phyloP scores from a whole-genome alignment of 2,888 invertebrate genomes.

The Sturmia bella region DNA sequence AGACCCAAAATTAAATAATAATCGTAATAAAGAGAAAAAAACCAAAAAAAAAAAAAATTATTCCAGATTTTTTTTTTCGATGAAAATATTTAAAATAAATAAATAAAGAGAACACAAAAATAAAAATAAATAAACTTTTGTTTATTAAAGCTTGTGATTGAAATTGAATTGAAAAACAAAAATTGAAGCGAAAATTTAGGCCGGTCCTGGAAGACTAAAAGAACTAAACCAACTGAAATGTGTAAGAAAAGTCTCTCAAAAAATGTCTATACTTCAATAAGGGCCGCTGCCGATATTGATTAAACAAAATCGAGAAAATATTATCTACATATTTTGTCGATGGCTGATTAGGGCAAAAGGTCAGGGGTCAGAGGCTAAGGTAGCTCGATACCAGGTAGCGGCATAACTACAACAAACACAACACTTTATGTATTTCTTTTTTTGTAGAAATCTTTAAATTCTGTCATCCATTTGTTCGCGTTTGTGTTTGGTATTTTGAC shows the following conservation, averaged over 20 bases:
- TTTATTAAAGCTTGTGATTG: constrained; percentile 66
- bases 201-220: constrained; percentile 51
- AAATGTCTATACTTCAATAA: constrained; percentile 36
- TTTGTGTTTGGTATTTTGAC: no score
- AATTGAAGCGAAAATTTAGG: constrained; percentile 53
- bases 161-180: constrained; percentile 63
- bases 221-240: constrained; percentile 23
- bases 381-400: no score
- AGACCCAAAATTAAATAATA: constrained; percentile 51
- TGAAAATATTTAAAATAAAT: no score
- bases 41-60: constrained; percentile 27
- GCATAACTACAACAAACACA: no score
- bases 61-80: constrained; percentile 5
- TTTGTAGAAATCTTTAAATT: no score
- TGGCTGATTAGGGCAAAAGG: no score
- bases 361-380: no score
- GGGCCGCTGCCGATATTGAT: no score
- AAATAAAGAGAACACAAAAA: constrained; percentile 26
- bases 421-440: no score
- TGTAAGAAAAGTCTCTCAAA: constrained; percentile 7
- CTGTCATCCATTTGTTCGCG: no score
- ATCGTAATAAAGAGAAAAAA: constrained; percentile 34
- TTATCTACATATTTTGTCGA: no score
- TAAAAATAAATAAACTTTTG: constrained; percentile 38
- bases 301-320: no score